Evolutionary conservation across 1,140 invertebrate genomes (phyloP).

Genomic region (Bradysia coprophila): DNA sequence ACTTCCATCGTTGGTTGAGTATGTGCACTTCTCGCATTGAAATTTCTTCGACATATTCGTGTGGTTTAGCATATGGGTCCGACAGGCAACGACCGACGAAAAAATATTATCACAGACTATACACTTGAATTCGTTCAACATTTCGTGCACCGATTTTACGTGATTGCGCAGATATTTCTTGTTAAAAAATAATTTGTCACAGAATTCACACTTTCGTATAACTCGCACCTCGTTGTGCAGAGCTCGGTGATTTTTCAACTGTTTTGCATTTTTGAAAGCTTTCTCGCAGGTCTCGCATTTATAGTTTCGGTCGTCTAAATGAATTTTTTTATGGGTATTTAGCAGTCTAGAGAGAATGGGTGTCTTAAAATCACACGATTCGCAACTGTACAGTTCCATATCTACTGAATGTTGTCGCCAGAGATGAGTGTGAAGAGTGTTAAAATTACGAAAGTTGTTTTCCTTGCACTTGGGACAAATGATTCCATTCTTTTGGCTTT

Average conservation of each 20-base stretch:
- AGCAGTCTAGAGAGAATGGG: slow-evolving; percentile 38
- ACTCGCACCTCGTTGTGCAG: slow-evolving; percentile 31
- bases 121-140: slow-evolving; percentile 35
- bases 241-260: slow-evolving; percentile 42
- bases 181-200: slow-evolving; percentile 36
- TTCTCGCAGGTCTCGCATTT: slow-evolving; percentile 49
- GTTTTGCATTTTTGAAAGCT: slow-evolving; percentile 55
- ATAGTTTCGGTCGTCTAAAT: slow-evolving; percentile 38
- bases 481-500: slow-evolving; percentile 19
- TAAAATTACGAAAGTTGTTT: slow-evolving; percentile 30
- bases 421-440: slow-evolving; percentile 48
- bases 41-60: slow-evolving; percentile 30
- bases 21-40: slow-evolving; percentile 54
- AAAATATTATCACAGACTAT: slow-evolving; percentile 47
- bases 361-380: slow-evolving; percentile 41
- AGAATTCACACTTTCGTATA: slow-evolving; percentile 33
- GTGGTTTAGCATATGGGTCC: slow-evolving; percentile 53
- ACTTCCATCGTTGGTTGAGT: slow-evolving; percentile 62
- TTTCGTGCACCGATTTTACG: background rate
- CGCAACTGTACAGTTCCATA: slow-evolving; percentile 51
- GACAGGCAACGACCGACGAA: slow-evolving; percentile 37
- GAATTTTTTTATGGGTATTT: slow-evolving; percentile 48
- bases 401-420: slow-evolving; percentile 58
- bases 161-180: slow-evolving; percentile 38
- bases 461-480: slow-evolving; percentile 45